These are phyloP conservation scores for Nasonia oneida DNA, from an alignment of 2,888 invertebrate species.

Conservation along the genomic window DNA sequence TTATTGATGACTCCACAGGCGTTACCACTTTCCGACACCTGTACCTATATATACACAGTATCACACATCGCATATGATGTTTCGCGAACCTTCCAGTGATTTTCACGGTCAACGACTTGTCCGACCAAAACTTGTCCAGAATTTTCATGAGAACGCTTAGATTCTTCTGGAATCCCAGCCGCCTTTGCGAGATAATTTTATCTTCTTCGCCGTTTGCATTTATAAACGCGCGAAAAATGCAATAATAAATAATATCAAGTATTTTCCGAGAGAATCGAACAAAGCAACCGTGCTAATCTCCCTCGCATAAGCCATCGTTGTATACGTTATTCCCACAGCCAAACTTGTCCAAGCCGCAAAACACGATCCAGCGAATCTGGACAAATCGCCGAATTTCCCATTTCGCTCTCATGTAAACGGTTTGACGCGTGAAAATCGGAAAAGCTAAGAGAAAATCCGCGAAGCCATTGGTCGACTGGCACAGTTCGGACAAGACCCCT, in stretches of 20 bases:
- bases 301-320: neutral
- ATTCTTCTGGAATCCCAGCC: neutral
- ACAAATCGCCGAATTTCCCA: conserved; percentile 24
- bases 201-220: neutral
- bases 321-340: neutral
- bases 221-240: neutral
- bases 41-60: no score
- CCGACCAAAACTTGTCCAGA: neutral
- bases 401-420: conserved; percentile 26
- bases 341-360: neutral
- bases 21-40: neutral
- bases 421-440: conserved; percentile 13
- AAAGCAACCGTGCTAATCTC: neutral
- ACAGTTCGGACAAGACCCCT: conserved; percentile 12
- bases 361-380: neutral
- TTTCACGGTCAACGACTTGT: neutral
- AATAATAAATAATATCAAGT: no score
- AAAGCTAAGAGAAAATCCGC: neutral
- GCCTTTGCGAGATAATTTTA: neutral
- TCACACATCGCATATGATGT: neutral
- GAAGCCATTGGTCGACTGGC: conserved; percentile 34
- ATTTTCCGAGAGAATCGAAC: neutral
- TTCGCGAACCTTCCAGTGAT: neutral
- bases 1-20: neutral
- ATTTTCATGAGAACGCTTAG: neutral